Evolutionary conservation across 64 coral and sea anemone genomes (phyloP).

Genomic region (Orbicella faveolata): DNA sequence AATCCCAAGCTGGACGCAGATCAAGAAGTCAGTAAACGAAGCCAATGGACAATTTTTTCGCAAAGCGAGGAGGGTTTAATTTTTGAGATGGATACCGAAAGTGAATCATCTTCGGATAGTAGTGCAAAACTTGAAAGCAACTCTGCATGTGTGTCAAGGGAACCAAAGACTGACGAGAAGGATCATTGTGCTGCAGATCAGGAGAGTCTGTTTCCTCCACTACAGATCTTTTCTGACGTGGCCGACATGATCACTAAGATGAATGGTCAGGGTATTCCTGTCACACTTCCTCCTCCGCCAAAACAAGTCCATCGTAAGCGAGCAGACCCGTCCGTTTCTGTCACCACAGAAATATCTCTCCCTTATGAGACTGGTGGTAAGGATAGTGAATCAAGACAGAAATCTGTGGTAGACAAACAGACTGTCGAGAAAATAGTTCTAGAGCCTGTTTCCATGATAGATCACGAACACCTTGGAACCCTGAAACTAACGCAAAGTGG

Average conservation of each 20-base stretch:
- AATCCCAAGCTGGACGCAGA: not conserved
- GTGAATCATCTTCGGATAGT: not conserved
- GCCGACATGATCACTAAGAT: not conserved
- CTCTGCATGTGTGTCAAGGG: not conserved
- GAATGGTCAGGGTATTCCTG: not conserved
- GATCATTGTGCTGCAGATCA: not conserved
- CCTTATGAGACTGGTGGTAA: not conserved
- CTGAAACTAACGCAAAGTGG: not conserved
- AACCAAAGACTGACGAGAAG: not conserved
- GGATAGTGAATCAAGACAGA: not conserved
- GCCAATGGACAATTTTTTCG: constrained; percentile 14
- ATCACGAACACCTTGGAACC: not conserved
- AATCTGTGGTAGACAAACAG: not conserved
- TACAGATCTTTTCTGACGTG: constrained; percentile 16
- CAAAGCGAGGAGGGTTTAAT: not conserved
- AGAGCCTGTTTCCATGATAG: not conserved
- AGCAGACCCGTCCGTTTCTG: not conserved
- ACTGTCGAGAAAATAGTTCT: not conserved
- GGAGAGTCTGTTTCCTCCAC: constrained; percentile 5
- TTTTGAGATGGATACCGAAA: constrained; percentile 30
- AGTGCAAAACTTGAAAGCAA: not conserved
- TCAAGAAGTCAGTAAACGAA: not conserved
- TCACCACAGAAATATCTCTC: not conserved
- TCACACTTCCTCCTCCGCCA: constrained; percentile 17
- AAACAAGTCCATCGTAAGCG: constrained; percentile 17